These are phyloP conservation scores for Leucania comma DNA, from an alignment of 2,888 invertebrate species.

Conservation along the genomic window DNA sequence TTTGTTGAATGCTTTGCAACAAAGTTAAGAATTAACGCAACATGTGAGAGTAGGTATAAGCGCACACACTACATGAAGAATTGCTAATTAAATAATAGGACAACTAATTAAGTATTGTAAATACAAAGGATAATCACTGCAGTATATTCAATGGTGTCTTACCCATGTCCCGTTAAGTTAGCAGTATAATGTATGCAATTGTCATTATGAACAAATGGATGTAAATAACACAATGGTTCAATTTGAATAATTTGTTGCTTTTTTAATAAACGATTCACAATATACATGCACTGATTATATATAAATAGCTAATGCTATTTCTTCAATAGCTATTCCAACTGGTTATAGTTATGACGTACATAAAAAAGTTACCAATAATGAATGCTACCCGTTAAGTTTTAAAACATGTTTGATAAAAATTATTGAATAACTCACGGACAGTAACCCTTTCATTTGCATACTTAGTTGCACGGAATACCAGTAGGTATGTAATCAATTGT, in stretches of 20 bases:
- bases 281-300: conserved; percentile 21
- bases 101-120: conserved; percentile 31
- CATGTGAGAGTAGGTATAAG: conserved; percentile 6
- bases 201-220: conserved; percentile 53
- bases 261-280: conserved; percentile 44
- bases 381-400: conserved; percentile 56
- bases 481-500: conserved; percentile 68
- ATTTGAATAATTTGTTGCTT: conserved; percentile 50
- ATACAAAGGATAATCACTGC: conserved; percentile 44
- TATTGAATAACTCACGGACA: conserved; percentile 67
- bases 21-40: conserved; percentile 22
- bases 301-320: conserved; percentile 13
- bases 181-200: conserved; percentile 58
- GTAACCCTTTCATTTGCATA: conserved; percentile 77
- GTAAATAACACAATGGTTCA: conserved; percentile 53
- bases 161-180: conserved; percentile 59
- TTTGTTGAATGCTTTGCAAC: conserved; percentile 24
- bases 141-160: conserved; percentile 47
- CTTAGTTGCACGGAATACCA: conserved; percentile 62
- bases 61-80: conserved; percentile 1
- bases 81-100: conserved; percentile 30
- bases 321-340: conserved; percentile 20
- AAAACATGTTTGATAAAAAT: conserved; percentile 68
- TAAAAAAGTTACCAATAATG: conserved; percentile 50
- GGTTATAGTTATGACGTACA: conserved; percentile 39